Percentiles rank a stretch among this genome's conserved stretches.
These are phyloP conservation scores for Drosophila affinis DNA, from an alignment of 2,888 invertebrate genomes.

Conservation along the genomic window DNA sequence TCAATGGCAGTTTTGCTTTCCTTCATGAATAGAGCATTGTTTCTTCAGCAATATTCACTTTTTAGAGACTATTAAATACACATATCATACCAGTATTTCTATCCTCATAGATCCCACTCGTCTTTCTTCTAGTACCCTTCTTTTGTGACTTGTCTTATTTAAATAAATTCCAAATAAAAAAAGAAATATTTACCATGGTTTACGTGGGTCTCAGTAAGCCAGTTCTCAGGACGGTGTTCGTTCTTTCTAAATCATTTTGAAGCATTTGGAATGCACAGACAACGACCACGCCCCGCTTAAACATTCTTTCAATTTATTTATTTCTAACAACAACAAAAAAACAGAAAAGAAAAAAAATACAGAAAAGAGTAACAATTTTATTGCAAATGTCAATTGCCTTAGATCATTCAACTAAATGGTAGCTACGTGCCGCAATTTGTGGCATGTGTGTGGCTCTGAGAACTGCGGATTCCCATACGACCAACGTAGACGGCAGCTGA, in stretches of 20 bases:
- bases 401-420: conserved; percentile 60
- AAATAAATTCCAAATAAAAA: too few relatives aligned
- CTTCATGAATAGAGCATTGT: too few relatives aligned
- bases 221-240: not conserved
- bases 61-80: too few relatives aligned
- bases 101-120: too few relatives aligned
- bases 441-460: conserved; percentile 29
- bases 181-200: too few relatives aligned
- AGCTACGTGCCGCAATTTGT: conserved; percentile 69
- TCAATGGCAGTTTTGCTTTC: too few relatives aligned
- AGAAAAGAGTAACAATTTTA: not conserved
- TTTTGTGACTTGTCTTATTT: too few relatives aligned
- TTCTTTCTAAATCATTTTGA: not conserved
- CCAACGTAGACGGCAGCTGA: too few relatives aligned
- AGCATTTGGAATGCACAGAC: not conserved
- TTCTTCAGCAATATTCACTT: too few relatives aligned
- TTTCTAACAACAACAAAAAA: not conserved
- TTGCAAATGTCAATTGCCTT: conserved; percentile 65
- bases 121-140: too few relatives aligned
- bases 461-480: conserved; percentile 50
- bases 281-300: not conserved
- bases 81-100: too few relatives aligned
- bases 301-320: not conserved
- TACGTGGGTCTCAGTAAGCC: not conserved
- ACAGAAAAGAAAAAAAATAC: not conserved